Conservation (phyloP, 2,113 vertebrate genomes). For the Saguinus imperator region DNA sequence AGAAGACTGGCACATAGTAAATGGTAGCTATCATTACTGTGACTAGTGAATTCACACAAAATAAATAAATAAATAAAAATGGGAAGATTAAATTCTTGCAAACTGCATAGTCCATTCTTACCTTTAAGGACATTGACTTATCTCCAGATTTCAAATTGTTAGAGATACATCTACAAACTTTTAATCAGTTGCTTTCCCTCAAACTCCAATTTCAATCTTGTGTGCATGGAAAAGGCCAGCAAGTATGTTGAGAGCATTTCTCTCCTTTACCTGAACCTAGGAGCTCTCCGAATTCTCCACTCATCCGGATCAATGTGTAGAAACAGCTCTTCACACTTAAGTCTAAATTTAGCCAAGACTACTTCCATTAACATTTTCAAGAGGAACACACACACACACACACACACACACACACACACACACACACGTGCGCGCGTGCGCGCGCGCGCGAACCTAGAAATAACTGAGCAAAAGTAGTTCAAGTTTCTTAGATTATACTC, state of each 20-base stretch:
- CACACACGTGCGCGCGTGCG: too few species aligned
- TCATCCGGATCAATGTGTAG: not conserved
- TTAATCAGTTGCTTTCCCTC: not conserved
- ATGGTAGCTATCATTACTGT: not conserved
- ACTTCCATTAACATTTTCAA: slow-evolving; percentile 20
- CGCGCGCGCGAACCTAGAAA: not conserved
- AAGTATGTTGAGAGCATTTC: not conserved
- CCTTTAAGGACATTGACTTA: not conserved
- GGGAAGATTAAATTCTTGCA: not conserved
- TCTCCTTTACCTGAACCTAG: not conserved
- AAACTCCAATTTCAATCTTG: not conserved
- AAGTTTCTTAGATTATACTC: not conserved
- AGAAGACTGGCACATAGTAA: not conserved
- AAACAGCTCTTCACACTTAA: not conserved
- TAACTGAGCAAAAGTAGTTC: not conserved
- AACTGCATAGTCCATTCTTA: not conserved
- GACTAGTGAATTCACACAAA: not conserved
- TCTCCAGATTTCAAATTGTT: not conserved
- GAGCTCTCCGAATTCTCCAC: not conserved
- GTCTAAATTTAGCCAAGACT: not conserved
- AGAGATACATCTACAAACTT: not conserved
- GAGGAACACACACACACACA: not conserved
- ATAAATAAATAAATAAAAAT: not conserved
- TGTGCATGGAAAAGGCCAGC: not conserved
- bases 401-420: not conserved